Base-by-base conservation (phyloP, 1,140 invertebrate genomes). In the Adelges cooleyi region DNA sequence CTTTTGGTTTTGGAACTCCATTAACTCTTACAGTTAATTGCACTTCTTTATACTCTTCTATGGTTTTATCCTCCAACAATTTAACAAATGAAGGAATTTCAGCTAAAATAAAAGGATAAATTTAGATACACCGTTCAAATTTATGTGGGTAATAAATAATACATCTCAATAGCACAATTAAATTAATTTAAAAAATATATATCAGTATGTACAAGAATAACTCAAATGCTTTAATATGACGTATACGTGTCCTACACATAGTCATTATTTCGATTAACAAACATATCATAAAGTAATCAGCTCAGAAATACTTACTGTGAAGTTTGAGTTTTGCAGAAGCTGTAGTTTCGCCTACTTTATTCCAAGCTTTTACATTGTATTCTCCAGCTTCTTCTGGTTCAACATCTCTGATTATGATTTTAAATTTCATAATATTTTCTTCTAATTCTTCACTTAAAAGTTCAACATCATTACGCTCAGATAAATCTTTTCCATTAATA, bases 31-130 rank as follows among this genome's bases (percentile, higher is more conserved):
- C 82, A 71, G 81, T 82, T 5, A 86, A 75, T 10, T 81, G 78
- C 3, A 79, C 72, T 62, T 83, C 80, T 29, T 82, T 81, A 68
- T 84, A 83, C 69, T 90, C 89, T 69, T 84, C 82, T 1, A 91
- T 80, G 3, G 80, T 78, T 51, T 82, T 77, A 69, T 84, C 81
- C 44, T 81, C 76, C 0, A 94, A 77, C 8, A 81, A 75, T 67
- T 85, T 86, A 1, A 85, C 79, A 73, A 93, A 90, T 11, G 80
- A 74, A 22, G 89, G 90, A 70, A 80, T 72, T 78, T 88, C 86
- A 67, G 85, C 88, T 90, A 68, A 51, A 75, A 67, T 33, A 22
- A 69, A 67, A 22, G 48, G 36, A 67, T 29, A n/a, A n/a, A n/a
- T n/a, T n/a, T n/a, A n/a, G n/a, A n/a, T n/a, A n/a, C n/a, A n/a